Conservation (phyloP, 2,888 invertebrate species). For the Schizotus pectinicornis region DNA sequence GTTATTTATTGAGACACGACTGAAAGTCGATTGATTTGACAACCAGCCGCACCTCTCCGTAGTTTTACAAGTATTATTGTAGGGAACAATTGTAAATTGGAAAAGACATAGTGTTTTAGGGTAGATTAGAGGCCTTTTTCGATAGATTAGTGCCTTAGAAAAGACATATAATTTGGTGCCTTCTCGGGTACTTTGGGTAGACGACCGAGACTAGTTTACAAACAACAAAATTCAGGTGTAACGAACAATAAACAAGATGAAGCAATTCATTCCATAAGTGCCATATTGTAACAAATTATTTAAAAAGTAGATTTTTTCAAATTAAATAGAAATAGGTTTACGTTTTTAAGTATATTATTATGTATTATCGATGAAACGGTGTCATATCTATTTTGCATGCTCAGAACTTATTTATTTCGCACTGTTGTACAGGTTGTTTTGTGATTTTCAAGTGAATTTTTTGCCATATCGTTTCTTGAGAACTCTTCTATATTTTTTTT, state of each 20-base stretch:
- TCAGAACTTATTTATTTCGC: conserved; percentile 43
- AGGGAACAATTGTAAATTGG: conserved; percentile 29
- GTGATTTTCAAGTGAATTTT: conserved; percentile 50
- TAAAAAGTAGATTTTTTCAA: conserved; percentile 27
- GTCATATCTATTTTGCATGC: conserved; percentile 42
- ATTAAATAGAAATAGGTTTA: conserved; percentile 35
- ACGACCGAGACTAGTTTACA: not conserved
- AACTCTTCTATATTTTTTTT: conserved; percentile 33
- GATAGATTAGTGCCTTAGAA: conserved; percentile 57
- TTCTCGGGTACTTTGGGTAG: conserved; percentile 28
- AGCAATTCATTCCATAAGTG: conserved; percentile 44
- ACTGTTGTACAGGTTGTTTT: conserved; percentile 33
- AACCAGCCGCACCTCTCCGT: not conserved
- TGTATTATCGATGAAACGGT: conserved; percentile 24
- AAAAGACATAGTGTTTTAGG: conserved; percentile 30
- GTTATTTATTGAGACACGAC: conserved; percentile 21
- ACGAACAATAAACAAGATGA: conserved; percentile 25
- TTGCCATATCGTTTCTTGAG: conserved; percentile 51
- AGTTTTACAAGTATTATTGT: conserved; percentile 26
- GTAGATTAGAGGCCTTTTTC: conserved; percentile 29
- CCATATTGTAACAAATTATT: conserved; percentile 39
- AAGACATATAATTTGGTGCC: conserved; percentile 51
- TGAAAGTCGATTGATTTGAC: conserved; percentile 12
- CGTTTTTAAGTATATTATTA: conserved; percentile 23
- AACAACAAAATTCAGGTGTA: conserved; percentile 19